These are phyloP conservation scores for Osmoderma eremita DNA, from an alignment of 2,888 invertebrate species.

Conservation along the genomic window DNA sequence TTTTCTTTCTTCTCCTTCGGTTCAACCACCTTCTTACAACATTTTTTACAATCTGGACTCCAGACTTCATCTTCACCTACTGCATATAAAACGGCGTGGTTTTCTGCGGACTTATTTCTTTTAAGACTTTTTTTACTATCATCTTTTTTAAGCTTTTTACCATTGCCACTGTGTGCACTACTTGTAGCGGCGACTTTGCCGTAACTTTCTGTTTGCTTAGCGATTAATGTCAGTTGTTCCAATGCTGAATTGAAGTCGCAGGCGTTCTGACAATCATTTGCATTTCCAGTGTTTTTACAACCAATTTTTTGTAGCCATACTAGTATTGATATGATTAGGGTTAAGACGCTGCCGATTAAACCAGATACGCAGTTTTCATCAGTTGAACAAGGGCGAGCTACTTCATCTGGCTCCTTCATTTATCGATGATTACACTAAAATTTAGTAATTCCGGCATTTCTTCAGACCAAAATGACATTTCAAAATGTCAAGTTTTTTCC, in stretches of 20 bases:
- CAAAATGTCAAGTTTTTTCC: constrained; percentile 14
- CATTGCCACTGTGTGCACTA: not conserved
- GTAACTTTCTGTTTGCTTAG: constrained; percentile 7
- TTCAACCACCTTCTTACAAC: constrained; percentile 13
- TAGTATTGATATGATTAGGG: constrained; percentile 34
- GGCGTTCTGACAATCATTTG: constrained; percentile 18
- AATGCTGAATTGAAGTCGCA: constrained; percentile 33
- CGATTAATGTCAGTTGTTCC: constrained; percentile 30
- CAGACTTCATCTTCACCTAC: not conserved
- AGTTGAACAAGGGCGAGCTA: constrained; percentile 8
- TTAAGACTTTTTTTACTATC: constrained; percentile 19
- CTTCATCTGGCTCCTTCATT: constrained; percentile 38
- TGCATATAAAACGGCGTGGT: constrained; percentile 9
- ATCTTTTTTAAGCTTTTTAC: not conserved
- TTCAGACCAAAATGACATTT: constrained; percentile 16
- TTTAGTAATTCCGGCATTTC: constrained; percentile 42
- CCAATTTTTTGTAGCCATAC: constrained; percentile 37
- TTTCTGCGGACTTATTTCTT: constrained; percentile 16
- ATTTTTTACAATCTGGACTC: constrained; percentile 13
- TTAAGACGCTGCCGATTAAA: constrained; percentile 33
- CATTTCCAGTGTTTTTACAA: constrained; percentile 15
- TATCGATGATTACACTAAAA: constrained; percentile 28
- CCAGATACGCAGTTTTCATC: constrained; percentile 29
- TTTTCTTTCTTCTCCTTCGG: constrained; percentile 7
- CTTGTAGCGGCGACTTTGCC: too few relatives aligned